Evolutionary conservation across 2,888 invertebrate species (phyloP), one percentile per base, ranked within the genome.

Genomic region (Sialis lutaria): DNA sequence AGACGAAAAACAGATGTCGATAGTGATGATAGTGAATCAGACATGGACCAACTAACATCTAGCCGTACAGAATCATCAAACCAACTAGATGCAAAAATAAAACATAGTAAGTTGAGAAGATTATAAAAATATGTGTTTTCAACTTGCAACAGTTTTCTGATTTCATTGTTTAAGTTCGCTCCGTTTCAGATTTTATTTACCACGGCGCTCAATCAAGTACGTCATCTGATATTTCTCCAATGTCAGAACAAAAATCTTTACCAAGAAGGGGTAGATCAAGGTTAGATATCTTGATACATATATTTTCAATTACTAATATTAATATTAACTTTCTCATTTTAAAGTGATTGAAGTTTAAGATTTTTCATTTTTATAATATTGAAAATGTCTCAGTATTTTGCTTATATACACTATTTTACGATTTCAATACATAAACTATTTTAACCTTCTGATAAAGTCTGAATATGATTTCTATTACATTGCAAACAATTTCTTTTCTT

Each of bases 151-250:
- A 47, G 44, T 31, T 33, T 44, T 42, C 39, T 50, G 48, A 48
- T 44, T 50, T 45, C 40, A 46, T 46, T 46, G 46, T 48, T 46
- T 34, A 47, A 47, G 47, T 47, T 34, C 42, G 42, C 31, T 47
- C 47, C 42, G 42, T 69, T 67, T 60, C 69, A 75, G 81, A 78
- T 69, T 79, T 78, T 65, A 75, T 80, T 63, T 81, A 81, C 65
- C 81, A 81, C 64, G 79, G 79, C 62, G 77, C 79, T 63, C 76
- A 76, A 61, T 81, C 81, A 59, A 81, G 80, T 68, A 82, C 81
- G 55, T 82, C 81, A 54, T 81, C 81, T 61, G 82, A 82, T 69
- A 74, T 81, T 61, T 81, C 81, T 56, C 81, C 81, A 59, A 80
- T 80, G 79, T 79, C 80, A 60, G 82, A 81, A 64, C 80, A 81